Evolutionary conservation across 2,797 vertebrate species (phyloP).

Genomic region (Dipus sagitta): DNA sequence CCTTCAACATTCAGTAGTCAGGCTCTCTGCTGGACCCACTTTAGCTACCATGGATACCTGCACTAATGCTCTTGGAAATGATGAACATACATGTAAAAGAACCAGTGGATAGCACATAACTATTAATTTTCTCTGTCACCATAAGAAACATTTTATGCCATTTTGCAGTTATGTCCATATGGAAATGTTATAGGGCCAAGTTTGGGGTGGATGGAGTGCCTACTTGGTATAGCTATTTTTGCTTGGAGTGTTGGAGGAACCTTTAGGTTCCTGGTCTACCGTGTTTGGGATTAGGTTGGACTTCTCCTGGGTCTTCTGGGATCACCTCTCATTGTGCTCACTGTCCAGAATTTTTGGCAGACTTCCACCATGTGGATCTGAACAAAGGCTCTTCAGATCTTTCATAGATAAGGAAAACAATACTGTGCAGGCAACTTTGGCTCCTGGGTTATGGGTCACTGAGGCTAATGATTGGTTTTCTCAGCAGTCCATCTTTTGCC

Average conservation of each 20-base stretch:
- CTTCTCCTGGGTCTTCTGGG: no score
- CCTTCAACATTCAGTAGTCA: neutral
- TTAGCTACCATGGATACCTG: neutral
- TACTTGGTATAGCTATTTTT: neutral
- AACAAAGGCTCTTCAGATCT: neutral
- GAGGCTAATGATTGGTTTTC: neutral
- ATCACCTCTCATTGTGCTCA: no score
- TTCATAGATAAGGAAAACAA: neutral
- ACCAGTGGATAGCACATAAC: neutral
- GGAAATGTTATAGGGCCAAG: neutral
- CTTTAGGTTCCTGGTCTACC: no score
- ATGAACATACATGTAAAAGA: neutral
- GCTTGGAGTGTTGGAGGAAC: no score
- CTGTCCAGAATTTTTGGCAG: no score
- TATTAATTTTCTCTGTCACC: neutral
- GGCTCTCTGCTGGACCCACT: neutral
- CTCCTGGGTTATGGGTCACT: neutral
- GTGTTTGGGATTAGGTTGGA: no score
- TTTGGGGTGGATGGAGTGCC: no score
- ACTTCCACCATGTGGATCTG: no score
- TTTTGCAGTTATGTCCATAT: neutral
- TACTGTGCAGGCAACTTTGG: neutral
- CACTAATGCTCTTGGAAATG: neutral
- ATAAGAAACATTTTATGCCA: slow-evolving; percentile 16
- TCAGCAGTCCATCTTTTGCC: neutral